A percentile compares a stretch with the other conserved stretches of the same genome.
Conservation (phyloP, 1,140 invertebrate genomes). For the Marisa cornuarietis region DNA sequence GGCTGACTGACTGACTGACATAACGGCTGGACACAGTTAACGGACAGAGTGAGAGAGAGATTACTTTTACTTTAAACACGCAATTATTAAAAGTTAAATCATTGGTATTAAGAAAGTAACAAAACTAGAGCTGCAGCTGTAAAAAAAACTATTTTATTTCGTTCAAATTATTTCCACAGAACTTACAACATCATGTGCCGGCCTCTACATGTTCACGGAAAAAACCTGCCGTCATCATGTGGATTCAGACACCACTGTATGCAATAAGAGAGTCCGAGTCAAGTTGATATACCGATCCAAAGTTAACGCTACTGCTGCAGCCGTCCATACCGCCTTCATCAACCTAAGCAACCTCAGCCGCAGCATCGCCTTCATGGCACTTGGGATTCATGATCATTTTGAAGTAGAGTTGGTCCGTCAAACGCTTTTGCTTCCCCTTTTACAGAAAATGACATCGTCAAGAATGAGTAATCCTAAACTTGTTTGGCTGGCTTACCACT, state of each 20-base stretch:
- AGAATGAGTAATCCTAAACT: background rate
- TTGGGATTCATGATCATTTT: background rate
- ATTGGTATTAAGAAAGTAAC: too few species aligned
- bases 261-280: background rate
- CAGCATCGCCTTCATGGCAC: background rate
- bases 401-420: background rate
- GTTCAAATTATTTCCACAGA: too few species aligned
- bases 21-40: too few species aligned
- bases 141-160: background rate
- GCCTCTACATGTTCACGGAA: slow-evolving; percentile 9
- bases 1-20: too few species aligned
- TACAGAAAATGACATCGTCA: background rate
- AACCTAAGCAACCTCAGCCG: background rate
- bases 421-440: background rate
- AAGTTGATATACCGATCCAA: background rate
- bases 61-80: too few species aligned
- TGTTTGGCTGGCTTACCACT: background rate
- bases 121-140: too few species aligned
- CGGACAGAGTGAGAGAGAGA: background rate
- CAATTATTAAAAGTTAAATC: too few species aligned
- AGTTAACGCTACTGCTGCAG: too few species aligned
- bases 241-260: background rate
- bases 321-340: background rate
- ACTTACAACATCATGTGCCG: background rate
- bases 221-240: background rate